These are phyloP conservation scores for Zingel zingel DNA, from an alignment of 2,113 vertebrate species.

Conservation along the genomic window DNA sequence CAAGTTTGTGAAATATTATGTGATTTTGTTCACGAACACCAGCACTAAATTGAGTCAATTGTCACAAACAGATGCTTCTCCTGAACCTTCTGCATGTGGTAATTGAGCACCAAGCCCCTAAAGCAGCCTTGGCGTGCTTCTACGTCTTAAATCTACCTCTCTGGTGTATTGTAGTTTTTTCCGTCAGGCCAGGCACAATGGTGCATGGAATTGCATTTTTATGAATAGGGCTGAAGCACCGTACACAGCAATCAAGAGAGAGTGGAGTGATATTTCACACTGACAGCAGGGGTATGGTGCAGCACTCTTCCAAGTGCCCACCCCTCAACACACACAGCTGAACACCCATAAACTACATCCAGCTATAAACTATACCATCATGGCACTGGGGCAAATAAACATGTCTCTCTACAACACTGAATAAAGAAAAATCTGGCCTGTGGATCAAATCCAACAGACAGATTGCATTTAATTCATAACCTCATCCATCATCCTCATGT, in stretches of 20 bases:
- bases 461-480: slow-evolving; percentile 56
- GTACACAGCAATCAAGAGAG: slow-evolving; percentile 79
- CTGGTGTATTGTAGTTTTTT: slow-evolving; percentile 54
- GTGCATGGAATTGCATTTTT: slow-evolving; percentile 80
- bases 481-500: slow-evolving; percentile 43
- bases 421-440: slow-evolving; percentile 48
- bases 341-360: slow-evolving; percentile 63
- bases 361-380: slow-evolving; percentile 66
- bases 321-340: slow-evolving; percentile 16
- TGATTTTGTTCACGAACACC: neutral
- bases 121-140: slow-evolving; percentile 12
- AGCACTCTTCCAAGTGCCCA: slow-evolving; percentile 44
- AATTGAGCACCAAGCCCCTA: slow-evolving; percentile 25
- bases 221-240: slow-evolving; percentile 74
- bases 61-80: slow-evolving; percentile 6
- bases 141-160: slow-evolving; percentile 60
- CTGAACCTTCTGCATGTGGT: slow-evolving; percentile 25
- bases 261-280: slow-evolving; percentile 82
- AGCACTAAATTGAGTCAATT: neutral
- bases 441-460: slow-evolving; percentile 54
- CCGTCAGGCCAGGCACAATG: slow-evolving; percentile 50
- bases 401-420: slow-evolving; percentile 36
- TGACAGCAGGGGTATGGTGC: slow-evolving; percentile 69
- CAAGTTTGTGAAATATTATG: neutral
- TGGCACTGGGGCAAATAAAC: slow-evolving; percentile 71